These are phyloP conservation scores for Cydia amplana DNA, from an alignment of 1,140 invertebrate genomes.

Conservation along the genomic window DNA sequence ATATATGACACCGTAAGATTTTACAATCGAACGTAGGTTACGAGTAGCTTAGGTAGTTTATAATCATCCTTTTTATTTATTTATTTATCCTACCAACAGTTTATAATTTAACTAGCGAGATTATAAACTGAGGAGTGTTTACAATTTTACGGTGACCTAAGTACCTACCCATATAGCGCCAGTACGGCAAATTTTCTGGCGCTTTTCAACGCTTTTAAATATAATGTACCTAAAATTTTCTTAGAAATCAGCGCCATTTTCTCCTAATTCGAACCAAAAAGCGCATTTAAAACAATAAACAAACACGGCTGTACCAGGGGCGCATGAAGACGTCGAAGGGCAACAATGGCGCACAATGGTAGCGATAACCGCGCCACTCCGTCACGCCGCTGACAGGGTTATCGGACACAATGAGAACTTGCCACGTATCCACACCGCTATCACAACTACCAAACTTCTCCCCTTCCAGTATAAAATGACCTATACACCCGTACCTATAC, in stretches of 20 bases:
- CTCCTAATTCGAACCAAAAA: constrained; percentile 4
- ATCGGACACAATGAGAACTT: constrained; percentile 45
- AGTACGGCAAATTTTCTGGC: no score
- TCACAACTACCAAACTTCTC: constrained; percentile 33
- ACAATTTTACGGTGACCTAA: no score
- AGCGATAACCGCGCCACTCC: constrained; percentile 66
- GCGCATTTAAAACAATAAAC: constrained; percentile 27
- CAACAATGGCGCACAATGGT: constrained; percentile 58
- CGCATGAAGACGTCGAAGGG: constrained; percentile 65
- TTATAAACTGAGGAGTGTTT: no score
- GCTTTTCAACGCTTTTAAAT: no score
- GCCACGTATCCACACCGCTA: constrained; percentile 27
- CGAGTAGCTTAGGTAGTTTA: no score
- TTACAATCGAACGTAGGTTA: no score
- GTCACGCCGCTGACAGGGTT: constrained; percentile 71
- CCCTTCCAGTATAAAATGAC: background rate
- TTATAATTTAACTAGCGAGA: no score
- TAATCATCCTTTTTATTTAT: no score
- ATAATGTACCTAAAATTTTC: no score
- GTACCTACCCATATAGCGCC: no score
- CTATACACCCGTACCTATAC: background rate
- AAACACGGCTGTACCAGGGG: constrained; percentile 32
- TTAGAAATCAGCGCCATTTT: background rate
- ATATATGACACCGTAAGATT: no score
- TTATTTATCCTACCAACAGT: no score